Evolutionary conservation across 2,797 vertebrate genomes (phyloP).

Genomic region (Gambelia wislizenii): DNA sequence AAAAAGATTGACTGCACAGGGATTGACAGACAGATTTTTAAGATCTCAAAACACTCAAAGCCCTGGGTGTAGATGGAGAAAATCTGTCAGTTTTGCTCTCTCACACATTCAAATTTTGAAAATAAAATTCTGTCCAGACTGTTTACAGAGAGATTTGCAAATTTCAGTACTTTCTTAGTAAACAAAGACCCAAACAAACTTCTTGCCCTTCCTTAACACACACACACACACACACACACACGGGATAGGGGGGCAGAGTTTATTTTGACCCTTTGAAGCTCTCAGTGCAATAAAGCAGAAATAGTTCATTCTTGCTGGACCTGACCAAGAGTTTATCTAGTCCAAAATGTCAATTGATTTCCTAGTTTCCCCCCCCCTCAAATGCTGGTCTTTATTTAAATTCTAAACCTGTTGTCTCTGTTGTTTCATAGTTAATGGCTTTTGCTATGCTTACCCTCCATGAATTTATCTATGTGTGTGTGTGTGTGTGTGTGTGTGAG

Average conservation of each 20-base stretch:
- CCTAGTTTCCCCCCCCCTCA: too few relatives aligned
- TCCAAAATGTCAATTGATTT: too few relatives aligned
- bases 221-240: background rate
- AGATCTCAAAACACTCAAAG: background rate
- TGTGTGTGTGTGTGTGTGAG: too few relatives aligned
- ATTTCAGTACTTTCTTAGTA: background rate
- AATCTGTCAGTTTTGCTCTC: background rate
- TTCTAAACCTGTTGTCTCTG: too few relatives aligned
- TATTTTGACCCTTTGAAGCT: background rate
- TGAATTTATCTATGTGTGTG: too few relatives aligned
- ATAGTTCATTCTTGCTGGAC: background rate
- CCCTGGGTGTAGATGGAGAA: background rate
- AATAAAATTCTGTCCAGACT: background rate
- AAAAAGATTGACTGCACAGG: background rate
- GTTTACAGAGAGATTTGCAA: background rate
- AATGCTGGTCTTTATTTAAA: too few relatives aligned
- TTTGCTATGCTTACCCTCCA: too few relatives aligned
- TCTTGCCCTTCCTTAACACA: background rate
- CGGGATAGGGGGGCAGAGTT: background rate
- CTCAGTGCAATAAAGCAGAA: background rate
- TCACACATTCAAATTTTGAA: too few relatives aligned
- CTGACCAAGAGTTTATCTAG: too few relatives aligned
- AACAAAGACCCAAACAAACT: background rate
- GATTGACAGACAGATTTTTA: background rate
- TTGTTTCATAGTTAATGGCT: too few relatives aligned